Percentiles rank a stretch among this genome's conserved stretches.
These are phyloP conservation scores for Xylocampa areola DNA, from an alignment of 2,888 invertebrate species.

Conservation along the genomic window DNA sequence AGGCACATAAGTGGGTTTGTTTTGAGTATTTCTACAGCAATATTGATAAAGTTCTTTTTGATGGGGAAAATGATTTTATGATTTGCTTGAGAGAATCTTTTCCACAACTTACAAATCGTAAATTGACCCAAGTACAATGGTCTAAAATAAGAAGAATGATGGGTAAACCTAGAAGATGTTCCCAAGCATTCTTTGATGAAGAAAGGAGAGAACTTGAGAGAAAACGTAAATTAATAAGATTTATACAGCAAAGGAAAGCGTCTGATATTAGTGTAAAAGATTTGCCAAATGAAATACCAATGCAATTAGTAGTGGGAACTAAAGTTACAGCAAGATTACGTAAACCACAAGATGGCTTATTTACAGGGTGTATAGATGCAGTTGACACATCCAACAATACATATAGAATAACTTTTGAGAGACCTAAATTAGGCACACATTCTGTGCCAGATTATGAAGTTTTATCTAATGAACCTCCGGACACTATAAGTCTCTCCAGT, in stretches of 20 bases:
- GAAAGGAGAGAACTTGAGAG: constrained; percentile 97
- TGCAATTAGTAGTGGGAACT: constrained; percentile 98
- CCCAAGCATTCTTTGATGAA: constrained; percentile 98
- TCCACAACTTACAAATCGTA: constrained; percentile 96
- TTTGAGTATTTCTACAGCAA: constrained; percentile 99
- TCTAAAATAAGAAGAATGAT: constrained; percentile 97
- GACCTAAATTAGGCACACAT: constrained; percentile 97
- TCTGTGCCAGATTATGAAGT: constrained; percentile 99
- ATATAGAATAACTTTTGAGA: constrained; percentile 98
- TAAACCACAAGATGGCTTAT: constrained; percentile 98
- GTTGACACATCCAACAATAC: constrained; percentile 98
- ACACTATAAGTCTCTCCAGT: constrained; percentile 96
- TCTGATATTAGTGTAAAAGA: constrained; percentile 95
- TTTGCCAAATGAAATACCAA: constrained; percentile 97
- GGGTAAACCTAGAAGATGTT: constrained; percentile 99
- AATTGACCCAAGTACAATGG: constrained; percentile 97
- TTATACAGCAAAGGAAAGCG: constrained; percentile 97
- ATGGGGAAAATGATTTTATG: constrained; percentile 98
- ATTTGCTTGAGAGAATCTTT: constrained; percentile 98
- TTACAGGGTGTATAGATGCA: constrained; percentile 98
- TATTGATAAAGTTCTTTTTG: constrained; percentile 98
- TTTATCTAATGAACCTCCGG: constrained; percentile 96
- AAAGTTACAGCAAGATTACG: constrained; percentile 97
- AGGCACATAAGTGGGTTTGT: constrained; percentile 99
- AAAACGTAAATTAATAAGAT: constrained; percentile 97